Evolutionary conservation across 2,113 vertebrate genomes (phyloP).

Genomic region (Myocastor coypus): DNA sequence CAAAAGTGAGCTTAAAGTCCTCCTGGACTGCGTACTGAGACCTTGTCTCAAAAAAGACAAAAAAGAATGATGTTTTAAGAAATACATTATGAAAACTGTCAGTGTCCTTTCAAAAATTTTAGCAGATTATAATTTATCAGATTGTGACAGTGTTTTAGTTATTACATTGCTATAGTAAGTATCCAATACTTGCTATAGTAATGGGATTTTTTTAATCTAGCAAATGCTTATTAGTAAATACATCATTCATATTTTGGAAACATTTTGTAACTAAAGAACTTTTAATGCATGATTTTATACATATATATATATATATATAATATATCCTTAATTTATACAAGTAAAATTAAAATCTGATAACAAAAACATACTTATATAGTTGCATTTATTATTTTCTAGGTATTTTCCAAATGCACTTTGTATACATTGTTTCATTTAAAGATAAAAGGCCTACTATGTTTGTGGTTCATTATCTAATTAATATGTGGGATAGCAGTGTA

Average conservation of each 20-base stretch:
- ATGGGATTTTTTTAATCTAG: background rate
- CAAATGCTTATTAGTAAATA: background rate
- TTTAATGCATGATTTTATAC: background rate
- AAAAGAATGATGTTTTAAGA: background rate
- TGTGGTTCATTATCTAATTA: background rate
- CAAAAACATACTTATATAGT: background rate
- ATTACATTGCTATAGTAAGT: background rate
- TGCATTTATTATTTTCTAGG: background rate
- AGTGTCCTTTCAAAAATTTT: background rate
- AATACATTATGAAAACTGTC: background rate
- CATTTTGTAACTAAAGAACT: background rate
- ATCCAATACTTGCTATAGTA: background rate
- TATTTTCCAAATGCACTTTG: background rate
- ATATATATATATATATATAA: background rate
- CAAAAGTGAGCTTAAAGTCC: too few species aligned
- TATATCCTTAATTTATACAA: background rate
- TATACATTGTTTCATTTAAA: background rate
- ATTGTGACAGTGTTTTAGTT: background rate
- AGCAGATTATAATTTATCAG: background rate
- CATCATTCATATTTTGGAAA: background rate
- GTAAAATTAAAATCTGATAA: slow-evolving; percentile 1
- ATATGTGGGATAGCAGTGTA: background rate
- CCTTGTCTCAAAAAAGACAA: too few species aligned
- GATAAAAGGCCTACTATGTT: background rate
- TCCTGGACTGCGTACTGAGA: too few species aligned